Base-by-base conservation (phyloP, 2,888 invertebrate species). In the Pardosa pseudoannulata region DNA sequence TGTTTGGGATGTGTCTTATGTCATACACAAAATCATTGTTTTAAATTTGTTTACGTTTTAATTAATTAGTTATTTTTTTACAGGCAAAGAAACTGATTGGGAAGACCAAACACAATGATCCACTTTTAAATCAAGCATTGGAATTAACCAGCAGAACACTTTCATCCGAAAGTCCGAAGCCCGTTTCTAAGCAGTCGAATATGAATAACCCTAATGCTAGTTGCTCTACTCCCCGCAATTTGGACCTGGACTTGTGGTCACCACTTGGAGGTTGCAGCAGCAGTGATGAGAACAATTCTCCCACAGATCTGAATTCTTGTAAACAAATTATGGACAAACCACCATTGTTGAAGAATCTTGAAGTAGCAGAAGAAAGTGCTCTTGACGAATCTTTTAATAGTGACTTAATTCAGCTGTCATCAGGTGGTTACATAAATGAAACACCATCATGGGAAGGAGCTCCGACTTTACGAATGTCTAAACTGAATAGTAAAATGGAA, bases 251-350 rank as follows among this genome's bases (percentile, higher is more conserved):
- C 32, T 41, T 68, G 23, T 83, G 88, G 87, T 81, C 81, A 31
- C 67, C 86, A 46, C 16, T 41, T 27, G 74, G 74, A 29, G 68
- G 73, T 11, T 32, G 67, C 27, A 81, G 82, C 67, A 88, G 87
- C 79, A 96, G 96, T 89, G 96, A 96, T 91, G 96, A 96, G 92
- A 96, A 96, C 91, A 95, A 95, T 92, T 96, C 96, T 11, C 96
- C 96, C 68, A 96, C 96, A 73, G 96, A 96, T 93, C 93, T 96
- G 92, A 96, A 95, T 92, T 95, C 96, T 91, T 96, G 96, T 92
- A 94, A 96, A 91, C 93, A 96, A 90, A 94, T 96, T 91, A 93
- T 94, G 88, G 96, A 96, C 91, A 95, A 96, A 91, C 96, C 96
- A 85, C 96, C 96, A 74, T 93, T 96, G 90, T 93, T 94, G 90